Percentiles rank a stretch among this genome's conserved stretches.
Conservation (phyloP, 2,888 invertebrate genomes). For the Andricus curvator region DNA sequence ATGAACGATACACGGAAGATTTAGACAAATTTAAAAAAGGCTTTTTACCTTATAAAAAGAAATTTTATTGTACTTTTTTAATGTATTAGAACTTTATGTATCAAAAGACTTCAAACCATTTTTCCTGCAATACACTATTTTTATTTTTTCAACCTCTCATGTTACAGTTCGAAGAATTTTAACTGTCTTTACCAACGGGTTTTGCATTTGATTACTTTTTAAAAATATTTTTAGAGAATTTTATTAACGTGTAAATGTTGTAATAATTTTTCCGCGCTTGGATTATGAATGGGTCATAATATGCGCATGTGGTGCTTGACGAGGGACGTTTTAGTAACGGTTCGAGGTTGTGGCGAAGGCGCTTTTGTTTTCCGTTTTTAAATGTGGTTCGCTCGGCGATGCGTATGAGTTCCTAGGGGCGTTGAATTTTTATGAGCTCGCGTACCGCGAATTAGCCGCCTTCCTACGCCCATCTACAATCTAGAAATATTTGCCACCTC, state of each 20-base stretch:
- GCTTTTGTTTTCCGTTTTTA: constrained; percentile 49
- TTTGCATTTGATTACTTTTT: not conserved
- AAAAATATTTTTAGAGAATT: not conserved
- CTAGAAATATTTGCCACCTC: constrained; percentile 19
- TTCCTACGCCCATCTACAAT: constrained; percentile 24
- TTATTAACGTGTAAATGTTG: not conserved
- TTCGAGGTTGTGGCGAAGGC: constrained; percentile 6
- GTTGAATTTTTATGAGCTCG: constrained; percentile 54
- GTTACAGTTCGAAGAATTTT: not conserved
- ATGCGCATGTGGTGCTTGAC: not conserved
- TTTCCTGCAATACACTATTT: not conserved
- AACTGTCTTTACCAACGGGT: too few relatives aligned
- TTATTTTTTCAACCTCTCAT: not conserved
- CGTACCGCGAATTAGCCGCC: constrained; percentile 32
- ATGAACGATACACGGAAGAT: not conserved
- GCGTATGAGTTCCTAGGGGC: constrained; percentile 47
- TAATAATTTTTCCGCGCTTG: not conserved
- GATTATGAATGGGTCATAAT: not conserved
- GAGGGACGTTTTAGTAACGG: constrained; percentile 4
- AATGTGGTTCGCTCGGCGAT: constrained; percentile 40
- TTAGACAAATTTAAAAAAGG: not conserved
- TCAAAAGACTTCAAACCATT: too few relatives aligned
- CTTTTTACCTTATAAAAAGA: not conserved
- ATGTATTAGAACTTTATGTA: not conserved
- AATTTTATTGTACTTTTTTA: not conserved